Percentiles rank a stretch among this genome's conserved stretches.
Evolutionary conservation across 2,113 vertebrate species (phyloP).

Genomic region (Hyla sarda): DNA sequence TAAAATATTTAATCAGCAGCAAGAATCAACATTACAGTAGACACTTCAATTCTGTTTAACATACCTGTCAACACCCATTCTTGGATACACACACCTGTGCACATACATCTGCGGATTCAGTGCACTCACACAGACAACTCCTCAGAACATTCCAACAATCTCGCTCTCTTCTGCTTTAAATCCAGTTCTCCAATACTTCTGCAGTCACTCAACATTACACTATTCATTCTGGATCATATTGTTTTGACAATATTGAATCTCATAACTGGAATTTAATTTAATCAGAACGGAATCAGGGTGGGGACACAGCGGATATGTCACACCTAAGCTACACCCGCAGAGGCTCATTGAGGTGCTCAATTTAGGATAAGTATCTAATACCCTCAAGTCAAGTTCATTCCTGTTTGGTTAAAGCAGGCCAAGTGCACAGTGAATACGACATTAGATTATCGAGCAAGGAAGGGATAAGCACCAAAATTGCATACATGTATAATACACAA

Average conservation of each 20-base stretch:
- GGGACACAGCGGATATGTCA: not conserved
- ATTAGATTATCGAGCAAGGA: slow-evolving; percentile 9
- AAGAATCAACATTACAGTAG: slow-evolving; percentile 28
- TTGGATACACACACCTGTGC: not conserved
- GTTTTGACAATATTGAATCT: not conserved
- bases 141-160: not conserved
- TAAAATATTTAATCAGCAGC: slow-evolving; percentile 56
- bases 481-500: not conserved
- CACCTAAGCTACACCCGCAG: not conserved
- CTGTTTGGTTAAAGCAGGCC: slow-evolving; percentile 22
- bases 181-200: not conserved
- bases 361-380: slow-evolving; percentile 17
- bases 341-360: not conserved
- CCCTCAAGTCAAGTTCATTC: slow-evolving; percentile 10
- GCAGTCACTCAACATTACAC: slow-evolving; percentile 16
- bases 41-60: slow-evolving; percentile 6
- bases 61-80: not conserved
- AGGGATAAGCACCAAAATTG: not conserved
- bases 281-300: not conserved
- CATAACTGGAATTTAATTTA: not conserved
- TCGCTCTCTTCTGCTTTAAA: not conserved
- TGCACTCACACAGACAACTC: not conserved
- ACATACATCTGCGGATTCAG: not conserved
- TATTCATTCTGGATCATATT: not conserved
- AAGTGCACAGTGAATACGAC: slow-evolving; percentile 43